Evolutionary conservation across 2,797 vertebrate species (phyloP), one percentile per base, ranked within the genome.

Genomic region (Sylvilagus floridanus): DNA sequence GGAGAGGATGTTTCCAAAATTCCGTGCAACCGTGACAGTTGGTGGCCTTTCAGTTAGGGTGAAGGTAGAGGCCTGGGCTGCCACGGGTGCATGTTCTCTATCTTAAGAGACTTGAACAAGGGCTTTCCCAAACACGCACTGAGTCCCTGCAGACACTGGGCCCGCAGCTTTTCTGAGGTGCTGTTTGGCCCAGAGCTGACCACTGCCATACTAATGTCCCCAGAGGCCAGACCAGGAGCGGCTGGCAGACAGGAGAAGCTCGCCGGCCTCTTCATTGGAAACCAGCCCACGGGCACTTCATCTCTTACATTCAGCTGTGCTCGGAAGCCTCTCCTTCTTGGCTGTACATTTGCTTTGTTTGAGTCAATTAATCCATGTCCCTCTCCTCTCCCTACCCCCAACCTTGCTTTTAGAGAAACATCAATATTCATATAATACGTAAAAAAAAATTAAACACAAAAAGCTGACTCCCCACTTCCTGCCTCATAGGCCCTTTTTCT

Each of bases 391-490:
- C 30, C 79, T 10, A 62, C 60, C 91, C 52, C 82, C 73, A 72
- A 2, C 19, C 32, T 50, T 37, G 79, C 82, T 77, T 77, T 82
- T 11, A 84, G 54, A 88, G 21, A 28, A 35, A 1, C 71, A 76
- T 91, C 77, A 87, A 63, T 81, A 92, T 93, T 96, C 88, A 72
- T n/a, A 50, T 9, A 35, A 62, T 42, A 88, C 52, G 79, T 65
- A 42, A 54, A 57, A 84, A 84, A 91, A 65, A 16, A 5, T 57
- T 57, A 1, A 57, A 75, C 52, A 81, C 91, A 91, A 72, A 94
- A 79, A 60, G 96, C 95, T 96, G 96, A 97, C 91, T 91, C 84
- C 16, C 66, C 62, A 65, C 57, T 86, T 94, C 73, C n/a, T 93
- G 86, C 85, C 52, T 88, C 52, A 62, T 1, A 5, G 5, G 65